phyloP scores from a whole-genome alignment of 2,888 invertebrate species.

The Lapara coniferarum region DNA sequence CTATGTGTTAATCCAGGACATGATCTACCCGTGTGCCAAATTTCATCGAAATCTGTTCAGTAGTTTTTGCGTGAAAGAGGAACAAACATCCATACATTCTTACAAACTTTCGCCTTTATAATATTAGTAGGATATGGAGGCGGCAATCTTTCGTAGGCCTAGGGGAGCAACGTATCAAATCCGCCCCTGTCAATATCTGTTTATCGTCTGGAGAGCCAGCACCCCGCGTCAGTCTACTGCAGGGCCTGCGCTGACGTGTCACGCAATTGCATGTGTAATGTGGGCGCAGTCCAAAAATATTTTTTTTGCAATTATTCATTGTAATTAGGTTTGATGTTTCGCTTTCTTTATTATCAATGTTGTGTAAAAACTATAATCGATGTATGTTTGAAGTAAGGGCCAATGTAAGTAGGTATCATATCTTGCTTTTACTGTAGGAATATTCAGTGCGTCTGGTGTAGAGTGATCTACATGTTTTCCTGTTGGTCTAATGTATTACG shows the following conservation, averaged over 20 bases:
- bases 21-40: too few relatives aligned
- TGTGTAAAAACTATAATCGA: neutral
- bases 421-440: neutral
- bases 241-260: slow-evolving; percentile 6
- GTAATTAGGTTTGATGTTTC: slow-evolving; percentile 14
- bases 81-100: too few relatives aligned
- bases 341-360: neutral
- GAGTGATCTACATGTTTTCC: neutral
- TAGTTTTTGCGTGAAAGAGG: too few relatives aligned
- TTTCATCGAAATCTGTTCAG: too few relatives aligned
- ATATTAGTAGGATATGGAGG: too few relatives aligned
- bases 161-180: too few relatives aligned
- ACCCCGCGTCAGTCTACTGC: neutral
- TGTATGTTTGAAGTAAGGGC: neutral
- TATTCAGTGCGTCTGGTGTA: neutral
- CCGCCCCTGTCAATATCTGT: too few relatives aligned
- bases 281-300: neutral
- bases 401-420: neutral
- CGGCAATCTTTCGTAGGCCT: too few relatives aligned
- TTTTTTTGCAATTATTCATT: slow-evolving; percentile 18
- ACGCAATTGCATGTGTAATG: slow-evolving; percentile 18
- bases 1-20: too few relatives aligned
- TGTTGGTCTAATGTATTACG: neutral
- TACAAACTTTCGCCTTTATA: too few relatives aligned
- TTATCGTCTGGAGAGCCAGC: too few relatives aligned